Base-by-base conservation (phyloP, 2,888 invertebrate genomes). In the Isoperla grammatica region DNA sequence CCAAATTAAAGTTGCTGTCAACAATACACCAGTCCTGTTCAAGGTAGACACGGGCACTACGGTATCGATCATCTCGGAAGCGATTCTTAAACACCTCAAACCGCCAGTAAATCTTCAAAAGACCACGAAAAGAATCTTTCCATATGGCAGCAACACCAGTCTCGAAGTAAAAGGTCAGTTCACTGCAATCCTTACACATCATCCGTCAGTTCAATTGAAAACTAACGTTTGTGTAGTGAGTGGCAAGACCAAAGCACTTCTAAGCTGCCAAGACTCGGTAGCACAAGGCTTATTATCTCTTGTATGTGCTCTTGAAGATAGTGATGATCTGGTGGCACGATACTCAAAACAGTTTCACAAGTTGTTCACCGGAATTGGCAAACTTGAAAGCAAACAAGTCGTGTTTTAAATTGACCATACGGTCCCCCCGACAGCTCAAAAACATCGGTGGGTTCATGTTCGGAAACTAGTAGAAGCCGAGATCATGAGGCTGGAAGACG, bases 341-440 rank as follows among this genome's bases (percentile, higher is more conserved):
- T 37, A 17, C 17, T 9, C 15, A 9, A 12, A 15, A 19, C 35
- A 53, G 17, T 37, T 19, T 15, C 53, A 37, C 3, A 39, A 35
- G 9, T n/a, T 53, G 12, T 53, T 53, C 39, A 17, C 11, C n/a
- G 53, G 53, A 15, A 20, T 39, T 2, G 53, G 39, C 19, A 45
- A 45, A 39, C 37, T 50, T 15, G 8, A 53, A 35, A 39, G 13
- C 2, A 37, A n/a, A 15, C 53, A 53, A 37, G 37, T 17, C 3
- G 15, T 37, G 12, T 37, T 53, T n/a, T 19, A 39, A n/a, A 20
- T 53, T 19, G 39, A 39, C 39, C 15, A 37, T 19, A 19, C 37
- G 8, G 39, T 53, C 17, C 53, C 53, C 17, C 53, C 53, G 8
- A 37, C 15, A 12, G 53, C 53, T n/a, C 53, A 53, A 17, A 53